These are phyloP conservation scores for Drosophila nasuta DNA, from an alignment of 1,140 invertebrate species.

Conservation along the genomic window DNA sequence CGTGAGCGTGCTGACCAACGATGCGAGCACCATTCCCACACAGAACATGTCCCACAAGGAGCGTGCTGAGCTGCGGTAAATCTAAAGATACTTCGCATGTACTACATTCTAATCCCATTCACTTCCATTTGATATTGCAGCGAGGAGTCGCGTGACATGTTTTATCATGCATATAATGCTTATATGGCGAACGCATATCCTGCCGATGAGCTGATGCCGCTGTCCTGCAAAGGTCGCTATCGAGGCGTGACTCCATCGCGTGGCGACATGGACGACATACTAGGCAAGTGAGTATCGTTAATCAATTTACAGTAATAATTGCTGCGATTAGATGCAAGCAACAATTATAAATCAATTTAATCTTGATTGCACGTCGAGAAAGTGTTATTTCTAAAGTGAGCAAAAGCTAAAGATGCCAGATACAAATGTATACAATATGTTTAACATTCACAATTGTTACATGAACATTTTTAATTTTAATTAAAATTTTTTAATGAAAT, in stretches of 20 bases:
- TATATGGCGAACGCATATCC: slow-evolving; percentile 99
- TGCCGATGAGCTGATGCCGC: slow-evolving; percentile 98
- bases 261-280: slow-evolving; percentile 97
- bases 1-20: slow-evolving; percentile 54
- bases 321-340: slow-evolving; percentile 16
- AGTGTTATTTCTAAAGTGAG: too few species aligned
- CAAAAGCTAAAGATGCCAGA: neutral
- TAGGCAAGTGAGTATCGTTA: slow-evolving; percentile 94
- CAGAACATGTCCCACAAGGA: slow-evolving; percentile 87
- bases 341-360: neutral
- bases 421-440: neutral
- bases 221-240: slow-evolving; percentile 97
- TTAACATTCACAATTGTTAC: too few species aligned
- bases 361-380: neutral
- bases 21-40: slow-evolving; percentile 74
- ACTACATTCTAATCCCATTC: neutral
- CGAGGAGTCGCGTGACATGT: slow-evolving; percentile 94
- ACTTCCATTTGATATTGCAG: slow-evolving; percentile 39
- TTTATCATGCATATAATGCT: slow-evolving; percentile 98
- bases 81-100: slow-evolving; percentile 11
- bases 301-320: neutral
- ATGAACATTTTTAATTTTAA: too few species aligned
- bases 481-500: too few species aligned
- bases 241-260: slow-evolving; percentile 93
- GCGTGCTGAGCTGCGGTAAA: slow-evolving; percentile 86